Evolutionary conservation across 64 coral and sea anemone genomes (phyloP).

Genomic region (Montipora efflorescens): DNA sequence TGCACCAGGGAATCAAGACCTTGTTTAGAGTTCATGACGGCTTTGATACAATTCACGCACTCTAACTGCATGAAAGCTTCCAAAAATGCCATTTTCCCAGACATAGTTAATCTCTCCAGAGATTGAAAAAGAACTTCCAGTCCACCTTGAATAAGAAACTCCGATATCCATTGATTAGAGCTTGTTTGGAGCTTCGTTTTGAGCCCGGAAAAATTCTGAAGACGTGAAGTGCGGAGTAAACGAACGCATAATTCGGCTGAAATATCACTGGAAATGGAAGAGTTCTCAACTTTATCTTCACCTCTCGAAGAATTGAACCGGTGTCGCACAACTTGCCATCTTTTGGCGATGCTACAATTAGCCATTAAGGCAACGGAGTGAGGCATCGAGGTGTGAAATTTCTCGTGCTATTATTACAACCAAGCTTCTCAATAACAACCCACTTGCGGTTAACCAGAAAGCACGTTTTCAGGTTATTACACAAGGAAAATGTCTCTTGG

Average conservation of each 20-base stretch:
- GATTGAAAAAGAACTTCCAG: slow-evolving; percentile 84
- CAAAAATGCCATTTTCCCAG: slow-evolving; percentile 50
- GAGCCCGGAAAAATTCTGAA: slow-evolving; percentile 80
- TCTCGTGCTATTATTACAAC: not conserved
- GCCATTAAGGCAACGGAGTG: slow-evolving; percentile 5
- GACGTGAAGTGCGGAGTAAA: slow-evolving; percentile 45
- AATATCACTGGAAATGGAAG: slow-evolving; percentile 39
- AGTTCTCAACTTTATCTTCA: not conserved
- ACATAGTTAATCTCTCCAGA: slow-evolving; percentile 51
- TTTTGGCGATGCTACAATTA: slow-evolving; percentile 6
- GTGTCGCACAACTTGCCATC: slow-evolving; percentile 49
- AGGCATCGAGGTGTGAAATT: not conserved
- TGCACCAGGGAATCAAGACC: slow-evolving; percentile 78
- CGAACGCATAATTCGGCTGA: slow-evolving; percentile 78
- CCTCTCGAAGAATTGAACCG: slow-evolving; percentile 16
- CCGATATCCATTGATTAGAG: slow-evolving; percentile 71
- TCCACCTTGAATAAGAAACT: slow-evolving; percentile 83
- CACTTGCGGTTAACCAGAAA: not conserved
- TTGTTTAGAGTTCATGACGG: slow-evolving; percentile 83
- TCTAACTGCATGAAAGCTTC: slow-evolving; percentile 88
- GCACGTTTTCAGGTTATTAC: not conserved
- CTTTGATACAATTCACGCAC: slow-evolving; percentile 90
- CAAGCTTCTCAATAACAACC: not conserved
- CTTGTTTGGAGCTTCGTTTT: slow-evolving; percentile 75
- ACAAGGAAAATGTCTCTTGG: not conserved